phyloP scores from a whole-genome alignment of 2,797 vertebrate genomes.

The Yasuhikotakia modesta region DNA sequence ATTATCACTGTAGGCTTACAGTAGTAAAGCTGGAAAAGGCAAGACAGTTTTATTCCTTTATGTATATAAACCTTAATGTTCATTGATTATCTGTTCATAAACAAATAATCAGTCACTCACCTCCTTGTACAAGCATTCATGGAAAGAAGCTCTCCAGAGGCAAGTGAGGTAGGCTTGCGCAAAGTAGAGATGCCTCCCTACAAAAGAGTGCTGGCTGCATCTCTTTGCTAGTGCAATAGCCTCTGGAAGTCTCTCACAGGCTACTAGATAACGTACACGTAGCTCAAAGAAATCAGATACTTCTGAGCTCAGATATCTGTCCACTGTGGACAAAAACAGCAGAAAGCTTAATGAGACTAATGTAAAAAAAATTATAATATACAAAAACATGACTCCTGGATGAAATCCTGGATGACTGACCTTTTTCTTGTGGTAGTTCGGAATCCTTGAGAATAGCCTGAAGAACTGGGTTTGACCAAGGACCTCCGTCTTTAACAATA shows the following conservation, averaged over 20 bases:
- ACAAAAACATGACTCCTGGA: background rate
- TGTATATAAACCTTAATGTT: too few relatives aligned
- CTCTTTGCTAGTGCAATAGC: slow-evolving; percentile 90
- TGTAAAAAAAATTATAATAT: too few relatives aligned
- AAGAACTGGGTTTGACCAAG: slow-evolving; percentile 88
- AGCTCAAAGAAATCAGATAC: slow-evolving; percentile 93
- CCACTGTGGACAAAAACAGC: slow-evolving; percentile 76
- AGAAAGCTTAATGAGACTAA: background rate
- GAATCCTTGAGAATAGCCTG: slow-evolving; percentile 90
- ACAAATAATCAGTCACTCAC: slow-evolving; percentile 68
- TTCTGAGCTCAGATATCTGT: slow-evolving; percentile 91
- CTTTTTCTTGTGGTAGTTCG: slow-evolving; percentile 87
- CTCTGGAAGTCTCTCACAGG: slow-evolving; percentile 87
- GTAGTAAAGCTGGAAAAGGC: too few relatives aligned
- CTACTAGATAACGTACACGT: slow-evolving; percentile 92
- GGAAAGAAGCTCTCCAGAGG: slow-evolving; percentile 88
- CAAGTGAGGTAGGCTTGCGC: slow-evolving; percentile 96
- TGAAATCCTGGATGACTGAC: slow-evolving; percentile 67
- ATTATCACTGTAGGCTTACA: too few relatives aligned
- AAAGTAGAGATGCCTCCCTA: slow-evolving; percentile 91
- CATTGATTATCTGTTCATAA: background rate
- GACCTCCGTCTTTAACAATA: slow-evolving; percentile 86
- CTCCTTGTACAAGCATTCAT: slow-evolving; percentile 86
- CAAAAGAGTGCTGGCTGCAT: slow-evolving; percentile 86
- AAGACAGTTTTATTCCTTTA: too few relatives aligned